Evolutionary conservation across 2,888 invertebrate species (phyloP), one percentile per base, ranked within the genome.

Genomic region (Coelopa pilipes): DNA sequence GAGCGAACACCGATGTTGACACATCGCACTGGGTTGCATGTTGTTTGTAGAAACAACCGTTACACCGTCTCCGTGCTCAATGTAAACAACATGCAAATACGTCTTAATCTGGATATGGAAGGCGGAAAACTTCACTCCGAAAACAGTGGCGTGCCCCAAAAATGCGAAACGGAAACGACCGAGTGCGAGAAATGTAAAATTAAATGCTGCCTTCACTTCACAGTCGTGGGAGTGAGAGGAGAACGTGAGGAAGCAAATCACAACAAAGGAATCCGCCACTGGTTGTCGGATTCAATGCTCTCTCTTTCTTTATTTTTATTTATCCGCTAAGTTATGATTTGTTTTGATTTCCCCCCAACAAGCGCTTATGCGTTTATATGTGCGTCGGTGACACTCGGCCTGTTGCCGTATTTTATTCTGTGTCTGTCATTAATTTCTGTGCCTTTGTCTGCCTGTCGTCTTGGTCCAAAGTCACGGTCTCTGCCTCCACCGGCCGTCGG

Each of bases 381-480:
- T 53, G 53, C 10, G 53, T 15, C 53, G 13, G 53, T 53, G 53
- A 53, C 53, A 53, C 34, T 34, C 34, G 34, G 34, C 34, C 34
- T 34, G 34, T 34, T 34, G 34, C 7, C 34, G 34, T 34, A 34
- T 59, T 59, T 1, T 57, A 57, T 57, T 55, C 19, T 57, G 17
- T 57, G 62, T 34, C 24, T 21, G 15, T 62, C 62, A 45, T 62
- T 62, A 62, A 62, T 62, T 62, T 62, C 34, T 15, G 45, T 5
- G 62, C 62, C 24, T 13, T n/a, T 62, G 62, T 62, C 34, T 34
- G n/a, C 53, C 53, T 9, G n/a, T 15, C 57, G 24, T 59, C 57
- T 19, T 21, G 13, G 11, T 24, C 13, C 57, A 62, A 62, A 62
- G 62, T 62, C 62, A 62, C 34, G 62, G 62, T 62, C 62, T 34